Percentiles rank a stretch among this genome's conserved stretches.
Evolutionary conservation across 2,797 vertebrate species (phyloP).

Genomic region (Dermochelys coriacea): DNA sequence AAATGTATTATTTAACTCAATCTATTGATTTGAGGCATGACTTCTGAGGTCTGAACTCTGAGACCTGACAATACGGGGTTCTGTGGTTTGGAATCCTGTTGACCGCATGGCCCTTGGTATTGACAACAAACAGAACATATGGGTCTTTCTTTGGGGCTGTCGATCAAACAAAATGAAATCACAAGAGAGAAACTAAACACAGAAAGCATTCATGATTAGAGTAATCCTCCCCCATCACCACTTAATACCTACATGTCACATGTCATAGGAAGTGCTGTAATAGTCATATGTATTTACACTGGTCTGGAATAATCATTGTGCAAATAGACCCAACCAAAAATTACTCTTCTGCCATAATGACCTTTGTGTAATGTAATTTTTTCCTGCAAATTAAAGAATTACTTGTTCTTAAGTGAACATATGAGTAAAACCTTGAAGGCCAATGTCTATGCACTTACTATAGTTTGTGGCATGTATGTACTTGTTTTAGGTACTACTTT

Average conservation of each 20-base stretch:
- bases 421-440: not conserved
- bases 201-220: not conserved
- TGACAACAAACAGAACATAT: not conserved
- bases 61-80: not conserved
- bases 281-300: not conserved
- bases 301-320: not conserved
- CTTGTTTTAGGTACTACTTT: not conserved
- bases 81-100: not conserved
- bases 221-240: not conserved
- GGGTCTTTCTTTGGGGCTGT: not conserved
- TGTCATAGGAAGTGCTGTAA: not conserved
- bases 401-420: not conserved
- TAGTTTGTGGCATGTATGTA: not conserved
- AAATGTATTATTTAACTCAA: accelerated
- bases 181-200: not conserved
- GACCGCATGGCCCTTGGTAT: not conserved
- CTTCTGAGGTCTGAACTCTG: not conserved
- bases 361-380: not conserved
- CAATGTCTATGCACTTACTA: not conserved
- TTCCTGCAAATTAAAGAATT: not conserved
- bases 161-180: not conserved
- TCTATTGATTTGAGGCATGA: not conserved
- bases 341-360: not conserved
- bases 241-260: not conserved
- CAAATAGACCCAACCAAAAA: not conserved